Evolutionary conservation across 2,888 invertebrate species (phyloP).

Genomic region (Ophion costatus): DNA sequence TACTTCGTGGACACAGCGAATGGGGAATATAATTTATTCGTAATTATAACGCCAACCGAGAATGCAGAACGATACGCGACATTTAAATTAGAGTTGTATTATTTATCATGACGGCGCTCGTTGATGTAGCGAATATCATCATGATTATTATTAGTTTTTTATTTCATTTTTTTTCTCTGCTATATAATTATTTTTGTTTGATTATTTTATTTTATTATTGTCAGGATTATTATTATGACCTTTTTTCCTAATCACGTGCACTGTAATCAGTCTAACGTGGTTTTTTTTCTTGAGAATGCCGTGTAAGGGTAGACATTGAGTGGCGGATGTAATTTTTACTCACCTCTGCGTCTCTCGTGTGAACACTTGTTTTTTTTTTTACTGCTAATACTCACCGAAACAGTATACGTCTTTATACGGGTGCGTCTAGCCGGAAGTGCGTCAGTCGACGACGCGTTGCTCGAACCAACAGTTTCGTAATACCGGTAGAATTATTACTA

Average conservation of each 20-base stretch:
- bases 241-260: neutral
- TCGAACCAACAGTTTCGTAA: conserved; percentile 39
- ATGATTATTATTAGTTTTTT: no score
- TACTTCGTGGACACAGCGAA: conserved; percentile 1
- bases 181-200: no score
- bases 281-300: neutral
- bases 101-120: neutral
- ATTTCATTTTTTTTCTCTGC: no score
- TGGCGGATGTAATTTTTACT: conserved; percentile 7
- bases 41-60: neutral
- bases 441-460: conserved; percentile 29
- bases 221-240: neutral
- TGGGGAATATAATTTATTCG: neutral
- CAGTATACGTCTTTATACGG: neutral
- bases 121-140: neutral
- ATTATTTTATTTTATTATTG: neutral
- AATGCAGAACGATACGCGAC: neutral
- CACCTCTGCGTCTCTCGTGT: neutral
- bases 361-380: neutral
- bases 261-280: neutral
- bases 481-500: conserved; percentile 6
- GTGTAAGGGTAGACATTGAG: conserved; percentile 2
- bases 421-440: conserved; percentile 22
- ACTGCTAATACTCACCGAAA: neutral
- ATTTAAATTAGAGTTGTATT: neutral